phyloP scores from a whole-genome alignment of 2,113 vertebrate species.

The Lucifuga dentata region DNA sequence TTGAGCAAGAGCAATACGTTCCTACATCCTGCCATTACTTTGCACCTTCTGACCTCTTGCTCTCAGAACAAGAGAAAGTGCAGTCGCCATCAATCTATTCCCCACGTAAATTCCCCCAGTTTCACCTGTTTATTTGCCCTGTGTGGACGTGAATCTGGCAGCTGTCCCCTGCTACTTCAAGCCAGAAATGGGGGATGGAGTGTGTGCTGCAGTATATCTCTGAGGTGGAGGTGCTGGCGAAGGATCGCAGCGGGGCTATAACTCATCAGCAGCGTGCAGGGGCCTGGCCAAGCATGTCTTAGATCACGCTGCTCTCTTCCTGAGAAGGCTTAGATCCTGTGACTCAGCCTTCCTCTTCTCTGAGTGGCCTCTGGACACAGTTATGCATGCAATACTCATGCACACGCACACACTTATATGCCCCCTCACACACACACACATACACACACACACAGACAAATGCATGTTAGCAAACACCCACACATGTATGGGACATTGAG shows the following conservation, averaged over 20 bases:
- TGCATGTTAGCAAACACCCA: conserved; percentile 16
- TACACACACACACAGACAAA: conserved; percentile 9
- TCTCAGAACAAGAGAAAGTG: conserved; percentile 47
- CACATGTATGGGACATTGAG: not conserved
- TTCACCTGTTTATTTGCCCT: conserved; percentile 68
- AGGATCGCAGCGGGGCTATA: conserved; percentile 57
- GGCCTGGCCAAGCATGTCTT: conserved; percentile 68
- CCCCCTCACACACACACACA: not conserved
- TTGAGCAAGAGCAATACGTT: conserved; percentile 54
- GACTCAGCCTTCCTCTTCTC: conserved; percentile 75
- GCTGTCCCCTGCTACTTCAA: conserved; percentile 15
- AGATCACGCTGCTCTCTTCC: conserved; percentile 77
- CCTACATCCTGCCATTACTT: conserved; percentile 58
- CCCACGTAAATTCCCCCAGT: conserved; percentile 13
- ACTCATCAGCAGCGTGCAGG: conserved; percentile 67
- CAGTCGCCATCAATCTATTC: conserved; percentile 44
- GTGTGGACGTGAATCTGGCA: conserved; percentile 44
- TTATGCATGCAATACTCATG: conserved; percentile 23
- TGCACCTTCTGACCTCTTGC: conserved; percentile 48
- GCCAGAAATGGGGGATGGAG: conserved; percentile 45
- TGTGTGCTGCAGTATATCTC: conserved; percentile 57
- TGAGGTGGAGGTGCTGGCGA: conserved; percentile 50
- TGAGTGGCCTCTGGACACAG: conserved; percentile 45
- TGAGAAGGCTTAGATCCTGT: conserved; percentile 71
- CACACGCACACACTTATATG: too few species aligned